Evolutionary conservation across 2,113 vertebrate species (phyloP).

Genomic region (Rynchops niger): DNA sequence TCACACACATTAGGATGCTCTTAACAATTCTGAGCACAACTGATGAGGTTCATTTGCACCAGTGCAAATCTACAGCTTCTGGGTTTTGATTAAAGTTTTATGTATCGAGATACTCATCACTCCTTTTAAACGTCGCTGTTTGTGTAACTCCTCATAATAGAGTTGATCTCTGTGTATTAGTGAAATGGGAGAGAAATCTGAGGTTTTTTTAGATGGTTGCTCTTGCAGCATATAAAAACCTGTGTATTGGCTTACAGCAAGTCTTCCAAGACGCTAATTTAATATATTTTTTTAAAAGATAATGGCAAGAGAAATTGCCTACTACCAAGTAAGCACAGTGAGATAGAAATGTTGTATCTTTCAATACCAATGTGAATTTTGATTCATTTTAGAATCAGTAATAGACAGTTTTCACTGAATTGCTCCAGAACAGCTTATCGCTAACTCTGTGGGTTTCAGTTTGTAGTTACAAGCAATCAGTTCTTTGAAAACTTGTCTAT

Average conservation of each 20-base stretch:
- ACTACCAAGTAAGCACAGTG: background rate
- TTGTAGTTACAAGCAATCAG: background rate
- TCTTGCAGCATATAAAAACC: background rate
- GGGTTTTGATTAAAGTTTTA: constrained; percentile 21
- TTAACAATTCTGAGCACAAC: background rate
- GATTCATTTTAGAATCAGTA: background rate
- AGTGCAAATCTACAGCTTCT: background rate
- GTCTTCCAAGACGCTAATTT: background rate
- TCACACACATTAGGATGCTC: background rate
- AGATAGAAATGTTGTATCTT: background rate
- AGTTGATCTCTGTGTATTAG: background rate
- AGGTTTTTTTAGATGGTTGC: background rate
- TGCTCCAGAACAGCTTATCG: background rate
- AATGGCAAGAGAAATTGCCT: background rate
- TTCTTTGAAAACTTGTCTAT: background rate
- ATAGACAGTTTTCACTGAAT: background rate
- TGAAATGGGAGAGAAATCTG: background rate
- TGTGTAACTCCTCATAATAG: background rate
- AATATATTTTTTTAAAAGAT: background rate
- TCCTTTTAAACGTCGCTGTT: background rate
- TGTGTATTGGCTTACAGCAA: background rate
- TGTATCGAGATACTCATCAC: background rate
- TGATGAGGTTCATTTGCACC: constrained; percentile 8
- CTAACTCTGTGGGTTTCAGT: background rate
- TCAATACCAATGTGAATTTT: background rate